phyloP scores from a whole-genome alignment of 2,797 vertebrate genomes.

The Anguilla pacifica region DNA sequence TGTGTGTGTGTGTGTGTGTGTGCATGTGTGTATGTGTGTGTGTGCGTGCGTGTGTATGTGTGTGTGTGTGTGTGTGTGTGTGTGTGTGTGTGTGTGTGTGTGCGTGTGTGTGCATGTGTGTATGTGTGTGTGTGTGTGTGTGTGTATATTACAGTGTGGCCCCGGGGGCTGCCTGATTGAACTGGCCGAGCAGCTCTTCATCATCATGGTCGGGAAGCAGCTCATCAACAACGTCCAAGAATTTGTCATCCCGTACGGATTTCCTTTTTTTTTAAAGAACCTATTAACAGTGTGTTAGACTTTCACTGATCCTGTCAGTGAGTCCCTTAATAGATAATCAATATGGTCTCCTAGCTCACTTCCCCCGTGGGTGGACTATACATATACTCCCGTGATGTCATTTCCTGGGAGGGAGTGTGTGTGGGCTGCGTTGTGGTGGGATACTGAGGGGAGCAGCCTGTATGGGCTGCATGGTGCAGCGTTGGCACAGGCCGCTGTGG shows the following conservation, averaged over 20 bases:
- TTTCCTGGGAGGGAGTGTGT: slow-evolving; percentile 28
- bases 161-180: slow-evolving; percentile 79
- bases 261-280: not conserved
- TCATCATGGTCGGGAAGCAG: slow-evolving; percentile 83
- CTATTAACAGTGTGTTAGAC: not conserved
- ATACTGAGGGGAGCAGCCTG: slow-evolving; percentile 39
- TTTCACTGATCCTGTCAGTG: not conserved
- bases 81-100: slow-evolving; percentile 4
- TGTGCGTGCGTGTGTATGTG: slow-evolving; percentile 22
- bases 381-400: not conserved
- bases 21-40: not conserved
- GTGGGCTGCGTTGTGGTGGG: slow-evolving; percentile 35
- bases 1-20: slow-evolving; percentile 31
- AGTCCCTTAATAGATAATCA: not conserved
- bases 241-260: slow-evolving; percentile 76
- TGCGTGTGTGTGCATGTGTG: slow-evolving; percentile 11
- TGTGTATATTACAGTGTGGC: slow-evolving; percentile 66
- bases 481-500: slow-evolving; percentile 32
- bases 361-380: not conserved
- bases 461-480: slow-evolving; percentile 48
- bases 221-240: slow-evolving; percentile 79
- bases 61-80: slow-evolving; percentile 35
- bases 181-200: slow-evolving; percentile 79
- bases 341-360: not conserved
- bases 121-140: slow-evolving; percentile 37